Conservation (phyloP, 2,888 invertebrate genomes). For the Herminia tarsipennalis region DNA sequence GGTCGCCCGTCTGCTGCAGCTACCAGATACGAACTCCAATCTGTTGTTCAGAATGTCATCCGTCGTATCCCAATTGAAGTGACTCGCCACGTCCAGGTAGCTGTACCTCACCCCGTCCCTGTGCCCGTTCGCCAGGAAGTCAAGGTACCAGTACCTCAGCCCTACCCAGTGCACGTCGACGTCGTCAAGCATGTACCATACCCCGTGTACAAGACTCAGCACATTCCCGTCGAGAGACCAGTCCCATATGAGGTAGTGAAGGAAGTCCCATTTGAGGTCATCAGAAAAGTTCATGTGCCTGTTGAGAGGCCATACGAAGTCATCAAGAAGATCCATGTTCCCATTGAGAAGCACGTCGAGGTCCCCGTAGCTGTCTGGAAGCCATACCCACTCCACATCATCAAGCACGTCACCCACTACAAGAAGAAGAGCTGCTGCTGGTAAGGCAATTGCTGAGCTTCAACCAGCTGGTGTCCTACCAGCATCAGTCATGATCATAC, state of each 20-base stretch:
- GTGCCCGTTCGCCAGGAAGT: conserved; percentile 77
- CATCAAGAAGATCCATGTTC: conserved; percentile 76
- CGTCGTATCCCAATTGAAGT: conserved; percentile 78
- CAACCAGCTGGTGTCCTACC: conserved; percentile 32
- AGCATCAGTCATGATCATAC: conserved; percentile 68
- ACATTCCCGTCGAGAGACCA: conserved; percentile 75
- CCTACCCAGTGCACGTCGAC: conserved; percentile 77
- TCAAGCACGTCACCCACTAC: conserved; percentile 81
- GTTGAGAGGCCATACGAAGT: conserved; percentile 78
- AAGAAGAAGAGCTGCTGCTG: conserved; percentile 80
- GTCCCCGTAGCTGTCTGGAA: conserved; percentile 79
- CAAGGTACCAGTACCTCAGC: conserved; percentile 76
- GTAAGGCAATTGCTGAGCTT: conserved; percentile 50
- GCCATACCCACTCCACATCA: conserved; percentile 79
- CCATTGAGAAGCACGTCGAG: conserved; percentile 74
- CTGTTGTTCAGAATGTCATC: conserved; percentile 76
- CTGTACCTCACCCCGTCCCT: conserved; percentile 71
- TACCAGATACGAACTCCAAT: conserved; percentile 74
- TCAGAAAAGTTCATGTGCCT: conserved; percentile 73
- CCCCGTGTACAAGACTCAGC: conserved; percentile 76
- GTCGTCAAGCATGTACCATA: conserved; percentile 78
- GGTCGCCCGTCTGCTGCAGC: conserved; percentile 56
- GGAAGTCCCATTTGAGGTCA: conserved; percentile 75
- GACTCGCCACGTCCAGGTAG: conserved; percentile 71
- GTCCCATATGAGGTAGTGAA: conserved; percentile 75